Conservation (phyloP, 2,888 invertebrate genomes). For the Mamestra brassicae region DNA sequence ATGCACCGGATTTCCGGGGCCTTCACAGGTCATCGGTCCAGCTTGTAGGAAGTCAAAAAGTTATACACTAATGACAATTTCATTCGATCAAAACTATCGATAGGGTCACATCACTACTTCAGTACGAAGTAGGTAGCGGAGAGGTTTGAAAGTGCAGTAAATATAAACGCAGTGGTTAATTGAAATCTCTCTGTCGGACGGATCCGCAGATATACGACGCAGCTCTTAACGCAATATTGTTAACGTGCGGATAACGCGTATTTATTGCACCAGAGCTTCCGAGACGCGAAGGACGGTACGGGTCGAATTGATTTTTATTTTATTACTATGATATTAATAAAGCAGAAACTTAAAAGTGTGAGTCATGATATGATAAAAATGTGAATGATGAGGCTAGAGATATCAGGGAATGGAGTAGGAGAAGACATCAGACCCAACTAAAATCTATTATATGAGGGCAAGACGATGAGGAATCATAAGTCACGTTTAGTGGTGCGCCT, state of each 20-base stretch:
- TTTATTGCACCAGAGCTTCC: slow-evolving; percentile 28
- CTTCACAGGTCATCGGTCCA: too few species aligned
- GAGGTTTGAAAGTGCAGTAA: slow-evolving; percentile 49
- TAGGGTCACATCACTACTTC: slow-evolving; percentile 2
- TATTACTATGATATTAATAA: not conserved
- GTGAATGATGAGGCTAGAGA: too few species aligned
- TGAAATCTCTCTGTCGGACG: slow-evolving; percentile 49
- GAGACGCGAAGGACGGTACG: not conserved
- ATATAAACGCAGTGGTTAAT: slow-evolving; percentile 45
- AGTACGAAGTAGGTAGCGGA: slow-evolving; percentile 13
- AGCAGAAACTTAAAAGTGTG: not conserved
- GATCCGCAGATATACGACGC: slow-evolving; percentile 47
- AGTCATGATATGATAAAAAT: not conserved
- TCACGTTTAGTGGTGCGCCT: too few species aligned
- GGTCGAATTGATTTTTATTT: slow-evolving; percentile 3
- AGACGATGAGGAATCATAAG: not conserved
- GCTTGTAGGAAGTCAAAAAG: too few species aligned
- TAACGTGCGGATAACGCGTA: slow-evolving; percentile 14
- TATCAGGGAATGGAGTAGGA: too few species aligned
- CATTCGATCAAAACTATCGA: slow-evolving; percentile 19
- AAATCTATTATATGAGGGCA: not conserved
- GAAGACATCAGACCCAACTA: not conserved
- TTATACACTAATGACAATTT: not conserved
- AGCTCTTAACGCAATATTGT: slow-evolving; percentile 27
- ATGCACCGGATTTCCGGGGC: too few species aligned